phyloP scores from a whole-genome alignment of 2,888 invertebrate species.

The Nebria brevicollis region DNA sequence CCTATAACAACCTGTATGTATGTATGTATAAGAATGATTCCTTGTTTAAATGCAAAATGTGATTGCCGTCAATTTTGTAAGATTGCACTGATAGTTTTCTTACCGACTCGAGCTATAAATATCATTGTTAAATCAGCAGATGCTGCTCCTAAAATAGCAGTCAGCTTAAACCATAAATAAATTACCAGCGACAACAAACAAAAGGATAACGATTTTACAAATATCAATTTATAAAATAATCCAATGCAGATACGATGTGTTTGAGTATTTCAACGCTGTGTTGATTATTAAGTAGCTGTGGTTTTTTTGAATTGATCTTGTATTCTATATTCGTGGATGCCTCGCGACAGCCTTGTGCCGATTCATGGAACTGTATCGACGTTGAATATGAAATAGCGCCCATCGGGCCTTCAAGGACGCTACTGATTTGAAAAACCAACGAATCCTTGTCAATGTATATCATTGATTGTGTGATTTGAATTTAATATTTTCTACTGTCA shows the following conservation, averaged over 20 bases:
- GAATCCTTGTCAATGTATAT: not conserved
- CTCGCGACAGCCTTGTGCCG: conserved; percentile 1
- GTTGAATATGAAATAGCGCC: not conserved
- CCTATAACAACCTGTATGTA: not conserved
- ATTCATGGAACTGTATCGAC: conserved; percentile 1
- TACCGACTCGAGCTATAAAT: not conserved
- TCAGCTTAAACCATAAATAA: not conserved
- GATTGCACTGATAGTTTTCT: not conserved
- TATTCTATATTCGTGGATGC: not conserved
- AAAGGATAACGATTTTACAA: no score
- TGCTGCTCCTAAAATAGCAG: not conserved
- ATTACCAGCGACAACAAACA: not conserved
- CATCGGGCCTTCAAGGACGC: not conserved
- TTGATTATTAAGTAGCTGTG: not conserved
- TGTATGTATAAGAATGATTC: not conserved
- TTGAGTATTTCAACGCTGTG: not conserved
- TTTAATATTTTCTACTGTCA: not conserved
- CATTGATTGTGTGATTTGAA: not conserved
- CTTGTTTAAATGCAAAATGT: conserved; percentile 1
- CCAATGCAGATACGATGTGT: no score
- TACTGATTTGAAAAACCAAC: not conserved
- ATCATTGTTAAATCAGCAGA: not conserved
- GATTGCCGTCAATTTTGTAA: not conserved
- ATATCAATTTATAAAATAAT: no score
- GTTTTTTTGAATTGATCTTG: not conserved